These are phyloP conservation scores for Protobothrops flavoviridis DNA, from an alignment of 2,113 vertebrate genomes.

Conservation along the genomic window DNA sequence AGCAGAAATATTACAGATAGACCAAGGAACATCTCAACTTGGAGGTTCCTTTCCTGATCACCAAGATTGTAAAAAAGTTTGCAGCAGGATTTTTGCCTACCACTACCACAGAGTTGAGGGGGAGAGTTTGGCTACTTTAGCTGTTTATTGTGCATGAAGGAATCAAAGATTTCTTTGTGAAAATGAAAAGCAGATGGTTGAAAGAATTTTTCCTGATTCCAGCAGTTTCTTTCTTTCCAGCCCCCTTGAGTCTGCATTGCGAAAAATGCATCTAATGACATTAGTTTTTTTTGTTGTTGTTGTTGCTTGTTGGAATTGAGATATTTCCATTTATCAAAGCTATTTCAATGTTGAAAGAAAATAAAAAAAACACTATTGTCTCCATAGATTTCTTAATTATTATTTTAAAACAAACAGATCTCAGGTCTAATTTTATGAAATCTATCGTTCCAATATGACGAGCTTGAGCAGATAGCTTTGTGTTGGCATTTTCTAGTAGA, in stretches of 20 bases:
- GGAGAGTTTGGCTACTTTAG: conserved; percentile 30
- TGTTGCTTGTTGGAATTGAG: conserved; percentile 53
- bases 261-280: conserved; percentile 61
- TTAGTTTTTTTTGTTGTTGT: too few relatives aligned
- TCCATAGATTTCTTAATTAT: background rate
- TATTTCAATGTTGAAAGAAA: background rate
- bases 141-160: background rate
- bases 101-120: conserved; percentile 23
- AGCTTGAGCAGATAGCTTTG: background rate
- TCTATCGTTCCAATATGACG: background rate
- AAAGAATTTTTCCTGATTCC: conserved; percentile 79
- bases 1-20: conserved; percentile 11
- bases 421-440: background rate
- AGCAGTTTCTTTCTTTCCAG: conserved; percentile 69
- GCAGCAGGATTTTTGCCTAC: conserved; percentile 23
- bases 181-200: conserved; percentile 91
- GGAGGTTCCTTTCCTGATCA: background rate
- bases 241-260: conserved; percentile 47
- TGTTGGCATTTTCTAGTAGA: background rate
- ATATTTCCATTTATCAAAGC: background rate
- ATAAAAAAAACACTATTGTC: background rate
- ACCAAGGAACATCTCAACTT: background rate
- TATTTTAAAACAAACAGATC: background rate
- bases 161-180: conserved; percentile 80
- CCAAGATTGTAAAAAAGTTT: conserved; percentile 32